A percentile compares a stretch with the other conserved stretches of the same genome.
These are phyloP conservation scores for Desmodus rotundus DNA, from an alignment of 2,113 vertebrate genomes.

Conservation along the genomic window DNA sequence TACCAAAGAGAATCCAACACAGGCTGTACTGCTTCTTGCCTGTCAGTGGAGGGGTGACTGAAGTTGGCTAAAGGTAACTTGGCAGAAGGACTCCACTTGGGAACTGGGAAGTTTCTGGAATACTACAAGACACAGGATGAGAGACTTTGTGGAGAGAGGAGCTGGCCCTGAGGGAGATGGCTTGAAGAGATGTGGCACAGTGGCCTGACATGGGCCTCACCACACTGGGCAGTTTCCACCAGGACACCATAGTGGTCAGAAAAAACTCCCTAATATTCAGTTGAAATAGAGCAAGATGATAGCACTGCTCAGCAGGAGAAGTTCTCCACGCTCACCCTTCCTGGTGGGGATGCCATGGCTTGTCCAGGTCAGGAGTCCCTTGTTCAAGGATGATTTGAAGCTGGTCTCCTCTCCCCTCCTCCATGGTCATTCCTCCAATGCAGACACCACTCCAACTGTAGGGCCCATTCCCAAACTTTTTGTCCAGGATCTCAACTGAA, in stretches of 20 bases:
- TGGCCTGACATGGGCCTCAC: not conserved
- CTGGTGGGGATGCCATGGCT: accelerated
- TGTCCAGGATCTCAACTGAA: not conserved
- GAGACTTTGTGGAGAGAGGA: accelerated
- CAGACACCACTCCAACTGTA: not conserved
- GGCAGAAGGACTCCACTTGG: constrained; percentile 44
- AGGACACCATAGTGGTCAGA: accelerated
- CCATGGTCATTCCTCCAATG: not conserved
- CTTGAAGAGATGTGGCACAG: accelerated
- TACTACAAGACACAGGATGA: not conserved
- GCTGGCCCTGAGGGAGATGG: not conserved
- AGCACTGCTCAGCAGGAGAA: not conserved
- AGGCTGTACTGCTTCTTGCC: constrained; percentile 54
- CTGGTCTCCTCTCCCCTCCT: accelerated
- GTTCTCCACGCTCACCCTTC: accelerated
- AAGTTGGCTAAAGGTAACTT: constrained; percentile 73
- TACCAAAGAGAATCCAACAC: constrained; percentile 73
- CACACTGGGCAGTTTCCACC: not conserved
- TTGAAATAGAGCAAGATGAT: not conserved
- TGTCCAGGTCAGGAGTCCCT: not conserved
- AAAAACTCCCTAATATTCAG: accelerated
- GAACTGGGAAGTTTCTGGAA: constrained; percentile 7
- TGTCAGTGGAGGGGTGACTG: constrained; percentile 64
- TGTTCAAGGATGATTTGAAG: not conserved
- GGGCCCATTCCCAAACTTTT: not conserved